These are phyloP conservation scores for Eupeodes luniger DNA, from an alignment of 2,888 invertebrate genomes.

Conservation along the genomic window DNA sequence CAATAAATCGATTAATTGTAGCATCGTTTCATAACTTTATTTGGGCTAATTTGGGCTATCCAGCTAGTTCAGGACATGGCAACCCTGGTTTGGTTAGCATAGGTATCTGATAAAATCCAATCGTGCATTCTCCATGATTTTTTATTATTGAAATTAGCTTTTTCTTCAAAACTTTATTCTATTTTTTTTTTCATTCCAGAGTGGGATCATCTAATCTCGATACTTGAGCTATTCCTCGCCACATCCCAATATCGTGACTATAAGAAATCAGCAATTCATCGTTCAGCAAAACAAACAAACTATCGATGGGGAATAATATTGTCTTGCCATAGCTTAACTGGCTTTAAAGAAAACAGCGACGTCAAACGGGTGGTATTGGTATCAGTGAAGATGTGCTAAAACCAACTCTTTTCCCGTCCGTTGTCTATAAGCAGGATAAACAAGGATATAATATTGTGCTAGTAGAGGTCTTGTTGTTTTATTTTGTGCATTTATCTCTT, in stretches of 20 bases:
- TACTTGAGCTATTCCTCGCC: background rate
- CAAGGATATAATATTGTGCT: conserved; percentile 10
- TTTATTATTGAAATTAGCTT: conserved; percentile 19
- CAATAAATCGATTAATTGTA: no score
- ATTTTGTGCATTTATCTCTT: conserved; percentile 9
- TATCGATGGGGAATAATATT: conserved; percentile 48
- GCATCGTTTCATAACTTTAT: no score
- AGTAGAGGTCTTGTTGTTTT: background rate
- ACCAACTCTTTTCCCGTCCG: background rate
- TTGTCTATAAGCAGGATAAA: conserved; percentile 8
- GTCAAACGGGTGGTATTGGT: no score
- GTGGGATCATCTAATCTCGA: conserved; percentile 6
- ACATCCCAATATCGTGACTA: background rate
- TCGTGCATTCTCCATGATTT: conserved; percentile 36
- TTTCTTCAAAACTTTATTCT: conserved; percentile 28
- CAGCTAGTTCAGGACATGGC: no score
- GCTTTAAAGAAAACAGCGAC: conserved; percentile 24
- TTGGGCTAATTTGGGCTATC: no score
- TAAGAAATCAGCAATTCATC: conserved; percentile 37
- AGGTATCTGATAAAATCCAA: background rate
- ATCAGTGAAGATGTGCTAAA: background rate
- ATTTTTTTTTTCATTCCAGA: conserved; percentile 53
- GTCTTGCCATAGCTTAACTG: conserved; percentile 36
- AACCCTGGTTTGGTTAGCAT: no score
- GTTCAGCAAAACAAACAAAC: background rate